A percentile compares a stretch with the other conserved stretches of the same genome.
Conservation (phyloP, 1,140 invertebrate genomes). For the Notospermus geniculatus region DNA sequence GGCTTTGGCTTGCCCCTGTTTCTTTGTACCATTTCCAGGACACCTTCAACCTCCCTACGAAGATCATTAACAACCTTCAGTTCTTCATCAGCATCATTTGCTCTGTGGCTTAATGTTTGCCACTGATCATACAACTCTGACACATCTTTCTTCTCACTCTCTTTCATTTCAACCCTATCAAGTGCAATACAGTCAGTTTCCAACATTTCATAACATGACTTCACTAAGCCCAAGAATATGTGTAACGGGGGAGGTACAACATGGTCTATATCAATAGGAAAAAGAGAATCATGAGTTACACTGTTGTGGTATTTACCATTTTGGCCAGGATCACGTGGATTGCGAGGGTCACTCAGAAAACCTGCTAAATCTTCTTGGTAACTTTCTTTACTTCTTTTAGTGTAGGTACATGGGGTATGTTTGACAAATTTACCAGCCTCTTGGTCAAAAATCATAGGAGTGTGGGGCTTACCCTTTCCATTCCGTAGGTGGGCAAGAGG, state of each 20-base stretch:
- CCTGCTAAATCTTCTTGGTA: too few species aligned
- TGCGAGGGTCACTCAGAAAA: too few species aligned
- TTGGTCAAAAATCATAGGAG: too few species aligned
- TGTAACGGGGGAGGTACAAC: slow-evolving; percentile 2
- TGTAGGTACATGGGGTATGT: too few species aligned
- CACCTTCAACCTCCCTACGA: not conserved
- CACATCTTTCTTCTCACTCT: not conserved
- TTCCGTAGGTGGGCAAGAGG: too few species aligned
- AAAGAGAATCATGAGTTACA: too few species aligned
- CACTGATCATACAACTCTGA: not conserved
- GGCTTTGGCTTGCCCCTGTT: not conserved
- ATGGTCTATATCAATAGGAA: not conserved
- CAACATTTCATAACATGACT: not conserved
- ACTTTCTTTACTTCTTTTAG: too few species aligned
- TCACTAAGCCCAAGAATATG: not conserved
- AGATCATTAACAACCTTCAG: not conserved
- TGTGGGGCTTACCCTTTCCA: too few species aligned
- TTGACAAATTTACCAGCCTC: too few species aligned
- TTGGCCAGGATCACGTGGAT: too few species aligned
- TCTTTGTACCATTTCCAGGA: not conserved
- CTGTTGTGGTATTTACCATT: too few species aligned
- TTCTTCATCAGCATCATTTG: not conserved
- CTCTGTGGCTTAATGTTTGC: not conserved
- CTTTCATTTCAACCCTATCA: not conserved
- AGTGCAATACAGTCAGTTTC: not conserved